A percentile compares a stretch with the other conserved stretches of the same genome.
Evolutionary conservation across 2,113 vertebrate genomes (phyloP).

Genomic region (Rallus limicola): DNA sequence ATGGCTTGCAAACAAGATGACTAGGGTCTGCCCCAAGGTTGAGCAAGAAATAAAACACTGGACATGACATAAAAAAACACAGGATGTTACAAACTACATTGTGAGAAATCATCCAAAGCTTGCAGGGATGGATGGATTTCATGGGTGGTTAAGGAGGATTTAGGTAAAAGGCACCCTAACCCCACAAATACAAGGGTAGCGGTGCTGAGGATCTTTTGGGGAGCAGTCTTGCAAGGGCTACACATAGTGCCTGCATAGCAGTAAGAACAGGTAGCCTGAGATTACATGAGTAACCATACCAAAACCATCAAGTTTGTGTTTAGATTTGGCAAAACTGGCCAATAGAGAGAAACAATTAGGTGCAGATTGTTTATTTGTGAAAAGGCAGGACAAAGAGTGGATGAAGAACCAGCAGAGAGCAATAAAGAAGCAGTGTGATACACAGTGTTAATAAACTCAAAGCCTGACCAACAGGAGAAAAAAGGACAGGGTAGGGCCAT

Average conservation of each 20-base stretch:
- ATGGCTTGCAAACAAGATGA: neutral
- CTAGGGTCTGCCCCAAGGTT: neutral
- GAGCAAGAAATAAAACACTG: neutral
- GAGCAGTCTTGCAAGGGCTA: neutral
- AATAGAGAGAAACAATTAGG: neutral
- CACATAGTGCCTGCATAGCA: neutral
- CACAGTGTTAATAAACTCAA: neutral
- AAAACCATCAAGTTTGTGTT: neutral
- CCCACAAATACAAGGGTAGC: neutral
- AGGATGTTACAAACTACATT: neutral
- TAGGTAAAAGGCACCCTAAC: neutral
- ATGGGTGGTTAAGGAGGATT: rapidly evolving
- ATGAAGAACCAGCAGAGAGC: neutral
- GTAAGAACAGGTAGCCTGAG: neutral
- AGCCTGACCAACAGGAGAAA: neutral
- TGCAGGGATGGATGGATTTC: neutral
- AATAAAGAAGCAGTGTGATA: neutral
- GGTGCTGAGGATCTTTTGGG: neutral
- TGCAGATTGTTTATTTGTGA: neutral
- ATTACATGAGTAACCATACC: neutral
- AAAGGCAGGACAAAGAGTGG: neutral
- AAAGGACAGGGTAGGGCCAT: neutral
- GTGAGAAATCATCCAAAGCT: neutral
- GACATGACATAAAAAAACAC: rapidly evolving
- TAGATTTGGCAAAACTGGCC: neutral